A percentile compares a stretch with the other conserved stretches of the same genome.
These are phyloP conservation scores for Bilobella aurantiaca DNA, from an alignment of 1,140 invertebrate genomes.

Conservation along the genomic window DNA sequence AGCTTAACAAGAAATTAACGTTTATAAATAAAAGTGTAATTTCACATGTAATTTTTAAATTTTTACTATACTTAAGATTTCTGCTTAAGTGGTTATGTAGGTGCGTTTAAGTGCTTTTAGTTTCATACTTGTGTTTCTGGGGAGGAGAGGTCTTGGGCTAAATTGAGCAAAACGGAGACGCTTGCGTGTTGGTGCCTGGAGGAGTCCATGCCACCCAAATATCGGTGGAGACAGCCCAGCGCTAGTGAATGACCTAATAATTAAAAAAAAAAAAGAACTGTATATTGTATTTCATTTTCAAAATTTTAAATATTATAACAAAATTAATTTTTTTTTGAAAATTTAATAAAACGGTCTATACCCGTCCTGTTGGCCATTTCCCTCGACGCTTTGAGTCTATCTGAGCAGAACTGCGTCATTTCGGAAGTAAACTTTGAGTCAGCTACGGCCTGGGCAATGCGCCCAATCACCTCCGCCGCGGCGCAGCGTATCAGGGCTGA, in stretches of 20 bases:
- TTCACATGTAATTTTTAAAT: not conserved
- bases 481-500: constrained; percentile 80
- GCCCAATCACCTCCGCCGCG: constrained; percentile 73
- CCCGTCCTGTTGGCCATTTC: constrained; percentile 82
- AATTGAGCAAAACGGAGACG: constrained; percentile 82
- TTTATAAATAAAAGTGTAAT: constrained; percentile 1
- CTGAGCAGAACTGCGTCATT: constrained; percentile 81
- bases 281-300: too few species aligned
- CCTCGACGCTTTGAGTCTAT: constrained; percentile 71
- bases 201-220: constrained; percentile 80
- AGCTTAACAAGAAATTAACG: too few species aligned
- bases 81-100: too few species aligned
- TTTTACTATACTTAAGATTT: too few species aligned
- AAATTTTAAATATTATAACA: too few species aligned
- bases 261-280: too few species aligned
- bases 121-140: constrained; percentile 69
- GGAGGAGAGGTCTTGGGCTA: constrained; percentile 84
- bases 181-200: constrained; percentile 85
- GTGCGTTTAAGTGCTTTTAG: not conserved
- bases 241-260: constrained; percentile 72
- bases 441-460: constrained; percentile 75
- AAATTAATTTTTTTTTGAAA: too few species aligned
- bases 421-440: constrained; percentile 80
- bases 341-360: too few species aligned
- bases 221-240: constrained; percentile 80